phyloP scores from a whole-genome alignment of 2,113 vertebrate species.

The Noctilio leporinus region DNA sequence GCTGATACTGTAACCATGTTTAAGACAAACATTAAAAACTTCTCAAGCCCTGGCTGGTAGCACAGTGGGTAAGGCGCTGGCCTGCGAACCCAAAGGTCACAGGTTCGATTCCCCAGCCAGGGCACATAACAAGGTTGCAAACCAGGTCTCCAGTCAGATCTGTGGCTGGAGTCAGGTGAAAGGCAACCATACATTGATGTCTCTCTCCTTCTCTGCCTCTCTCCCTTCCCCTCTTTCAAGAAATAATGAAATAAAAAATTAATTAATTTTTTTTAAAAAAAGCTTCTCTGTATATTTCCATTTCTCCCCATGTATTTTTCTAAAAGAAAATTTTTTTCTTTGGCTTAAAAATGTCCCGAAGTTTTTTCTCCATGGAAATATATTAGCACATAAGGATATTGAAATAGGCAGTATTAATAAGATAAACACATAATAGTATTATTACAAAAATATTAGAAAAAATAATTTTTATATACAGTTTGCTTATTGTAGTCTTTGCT shows the following conservation, averaged over 20 bases:
- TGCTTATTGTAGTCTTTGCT: background rate
- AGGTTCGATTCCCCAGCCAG: too few species aligned
- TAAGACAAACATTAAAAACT: slow-evolving; percentile 5
- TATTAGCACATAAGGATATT: background rate
- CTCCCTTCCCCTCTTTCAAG: too few species aligned
- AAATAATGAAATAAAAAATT: too few species aligned
- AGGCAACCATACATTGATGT: too few species aligned
- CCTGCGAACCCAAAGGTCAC: too few species aligned
- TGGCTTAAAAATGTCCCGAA: background rate
- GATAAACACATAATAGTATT: background rate
- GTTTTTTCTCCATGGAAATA: background rate
- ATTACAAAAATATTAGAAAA: background rate
- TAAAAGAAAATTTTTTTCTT: background rate
- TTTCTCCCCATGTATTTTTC: background rate
- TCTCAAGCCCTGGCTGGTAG: too few species aligned
- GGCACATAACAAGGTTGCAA: too few species aligned
- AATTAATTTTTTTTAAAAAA: too few species aligned
- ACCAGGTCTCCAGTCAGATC: too few species aligned
- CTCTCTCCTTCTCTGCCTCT: too few species aligned
- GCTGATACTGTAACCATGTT: background rate
- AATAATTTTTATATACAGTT: background rate
- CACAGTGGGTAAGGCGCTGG: too few species aligned
- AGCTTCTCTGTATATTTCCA: background rate
- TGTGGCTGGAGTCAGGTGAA: too few species aligned
- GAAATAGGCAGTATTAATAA: slow-evolving; percentile 17